Evolutionary conservation across 2,888 invertebrate species (phyloP), one percentile per base, ranked within the genome.

Genomic region (Rhyacophila evoluta): DNA sequence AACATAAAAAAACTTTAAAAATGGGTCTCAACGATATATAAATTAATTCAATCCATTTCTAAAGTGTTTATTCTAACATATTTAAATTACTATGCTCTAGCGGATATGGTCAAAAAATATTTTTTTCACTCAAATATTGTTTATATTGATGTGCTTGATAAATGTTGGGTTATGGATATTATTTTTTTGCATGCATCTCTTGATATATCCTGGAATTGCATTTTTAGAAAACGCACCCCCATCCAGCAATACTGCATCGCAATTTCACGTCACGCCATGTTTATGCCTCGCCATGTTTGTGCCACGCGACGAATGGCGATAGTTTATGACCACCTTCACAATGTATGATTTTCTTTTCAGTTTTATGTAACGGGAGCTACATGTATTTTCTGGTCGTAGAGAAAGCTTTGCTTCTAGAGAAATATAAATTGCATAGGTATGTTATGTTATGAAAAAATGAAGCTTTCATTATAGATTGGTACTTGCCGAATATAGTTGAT

Each of bases 381-480:
- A 71, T 70, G 70, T 77, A 37, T 41, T 79, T 78, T 81, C 71
- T 77, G 81, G 78, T 77, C 81, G 79, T 77, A 76, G 79, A 76
- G 36, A 12, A 29, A 19, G 77, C 77, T 77, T 69, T 73, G 77
- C 77, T 77, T 77, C 68, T 55, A 55, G 55, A 55, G 25, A 25
- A 55, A 55, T 55, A 19, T 25, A 25, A 19, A 55, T 25, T 25
- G 41, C 19, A 55, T 55, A 55, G 25, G 1, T 55, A n/a, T n/a
- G n/a, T n/a, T n/a, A n/a, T n/a, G n/a, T n/a, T n/a, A n/a, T n/a
- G n/a, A n/a, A n/a, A n/a, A n/a, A n/a, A n/a, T n/a, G n/a, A n/a
- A n/a, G n/a, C n/a, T n/a, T n/a, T n/a, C n/a, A n/a, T n/a, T n/a
- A n/a, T n/a, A n/a, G n/a, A n/a, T n/a, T n/a, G n/a, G n/a, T n/a